These are phyloP conservation scores for Scortum barcoo DNA, from an alignment of 2,113 vertebrate genomes.

Conservation along the genomic window DNA sequence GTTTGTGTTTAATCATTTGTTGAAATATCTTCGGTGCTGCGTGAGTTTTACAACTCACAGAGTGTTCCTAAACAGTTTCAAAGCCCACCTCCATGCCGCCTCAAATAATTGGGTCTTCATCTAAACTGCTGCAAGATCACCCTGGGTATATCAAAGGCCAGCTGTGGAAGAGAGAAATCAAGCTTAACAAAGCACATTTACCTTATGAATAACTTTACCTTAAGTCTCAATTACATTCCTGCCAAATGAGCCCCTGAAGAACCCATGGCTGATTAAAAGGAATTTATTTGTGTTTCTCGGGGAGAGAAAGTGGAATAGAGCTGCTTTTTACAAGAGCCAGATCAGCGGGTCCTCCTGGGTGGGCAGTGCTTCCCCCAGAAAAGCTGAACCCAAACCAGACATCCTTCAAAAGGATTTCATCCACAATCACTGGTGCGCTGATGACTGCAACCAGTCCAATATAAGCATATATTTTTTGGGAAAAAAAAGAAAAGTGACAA, in stretches of 20 bases:
- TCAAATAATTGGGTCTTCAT: constrained; percentile 54
- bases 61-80: constrained; percentile 15
- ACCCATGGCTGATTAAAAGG: constrained; percentile 74
- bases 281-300: constrained; percentile 78
- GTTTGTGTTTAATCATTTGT: constrained; percentile 61
- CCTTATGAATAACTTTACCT: constrained; percentile 74
- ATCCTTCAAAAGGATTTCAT: constrained; percentile 64
- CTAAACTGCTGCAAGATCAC: constrained; percentile 42
- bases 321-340: constrained; percentile 68
- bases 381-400: constrained; percentile 62
- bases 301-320: constrained; percentile 57
- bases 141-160: constrained; percentile 56
- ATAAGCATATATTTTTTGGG: constrained; percentile 51
- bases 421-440: constrained; percentile 37
- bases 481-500: constrained; percentile 14
- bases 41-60: constrained; percentile 36
- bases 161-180: constrained; percentile 51
- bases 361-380: constrained; percentile 63
- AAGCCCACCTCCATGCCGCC: constrained; percentile 26
- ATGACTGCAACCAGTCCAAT: constrained; percentile 52
- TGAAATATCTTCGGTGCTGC: constrained; percentile 53
- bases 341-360: constrained; percentile 73
- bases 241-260: constrained; percentile 75
- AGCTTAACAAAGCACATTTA: constrained; percentile 63
- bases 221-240: constrained; percentile 80